A percentile compares a stretch with the other conserved stretches of the same genome.
phyloP scores from a whole-genome alignment of 2,113 vertebrate species.

The Leptocoma aspasia region DNA sequence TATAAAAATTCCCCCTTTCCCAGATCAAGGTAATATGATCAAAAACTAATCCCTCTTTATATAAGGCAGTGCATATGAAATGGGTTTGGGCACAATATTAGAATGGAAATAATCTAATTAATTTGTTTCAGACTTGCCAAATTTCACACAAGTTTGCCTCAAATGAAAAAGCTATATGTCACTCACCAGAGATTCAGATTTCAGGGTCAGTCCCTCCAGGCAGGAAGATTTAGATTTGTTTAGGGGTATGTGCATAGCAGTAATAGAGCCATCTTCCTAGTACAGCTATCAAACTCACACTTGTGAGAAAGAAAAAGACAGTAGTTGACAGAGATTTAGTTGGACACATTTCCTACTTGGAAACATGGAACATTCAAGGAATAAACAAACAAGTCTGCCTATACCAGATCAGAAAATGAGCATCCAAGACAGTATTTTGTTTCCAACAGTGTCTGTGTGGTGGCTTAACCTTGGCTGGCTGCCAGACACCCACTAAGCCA shows the following conservation, averaged over 20 bases:
- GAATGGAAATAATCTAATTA: not conserved
- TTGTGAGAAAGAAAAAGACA: not conserved
- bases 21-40: not conserved
- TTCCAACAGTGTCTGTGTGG: not conserved
- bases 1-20: not conserved
- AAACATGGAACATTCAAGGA: not conserved
- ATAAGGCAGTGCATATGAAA: not conserved
- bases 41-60: not conserved
- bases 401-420: not conserved
- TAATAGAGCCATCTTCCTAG: not conserved
- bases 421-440: not conserved
- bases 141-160: not conserved
- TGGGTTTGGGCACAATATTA: not conserved
- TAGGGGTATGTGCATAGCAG: not conserved
- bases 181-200: not conserved
- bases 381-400: not conserved
- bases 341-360: not conserved
- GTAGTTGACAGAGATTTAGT: not conserved
- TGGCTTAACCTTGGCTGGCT: not conserved
- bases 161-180: not conserved
- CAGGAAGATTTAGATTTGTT: not conserved
- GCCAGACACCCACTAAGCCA: not conserved
- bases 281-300: not conserved
- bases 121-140: not conserved
- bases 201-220: not conserved